phyloP scores from a whole-genome alignment of 2,888 invertebrate genomes.

The Tenodera sinensis region DNA sequence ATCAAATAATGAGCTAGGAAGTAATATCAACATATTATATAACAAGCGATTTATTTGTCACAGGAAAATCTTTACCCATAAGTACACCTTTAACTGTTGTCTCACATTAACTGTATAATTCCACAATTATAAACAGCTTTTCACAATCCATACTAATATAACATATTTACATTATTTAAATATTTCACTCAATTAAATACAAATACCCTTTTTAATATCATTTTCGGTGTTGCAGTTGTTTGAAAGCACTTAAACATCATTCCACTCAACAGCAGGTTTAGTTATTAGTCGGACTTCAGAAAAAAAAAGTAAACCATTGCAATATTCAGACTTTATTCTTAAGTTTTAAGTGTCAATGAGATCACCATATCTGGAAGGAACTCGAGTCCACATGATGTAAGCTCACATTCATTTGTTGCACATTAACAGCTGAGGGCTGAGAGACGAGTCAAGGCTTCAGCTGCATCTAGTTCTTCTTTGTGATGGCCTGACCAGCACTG shows the following conservation, averaged over 20 bases:
- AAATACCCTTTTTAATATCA: not conserved
- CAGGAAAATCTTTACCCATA: not conserved
- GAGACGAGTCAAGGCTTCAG: slow-evolving; percentile 67
- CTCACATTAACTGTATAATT: not conserved
- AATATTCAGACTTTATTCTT: not conserved
- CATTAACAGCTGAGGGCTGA: slow-evolving; percentile 43
- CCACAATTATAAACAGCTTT: not conserved
- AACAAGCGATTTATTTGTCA: not conserved
- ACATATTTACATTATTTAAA: not conserved
- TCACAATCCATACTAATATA: not conserved
- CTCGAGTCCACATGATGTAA: not conserved
- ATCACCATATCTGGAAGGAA: not conserved
- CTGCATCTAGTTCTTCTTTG: slow-evolving; percentile 71
- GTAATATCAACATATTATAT: not conserved
- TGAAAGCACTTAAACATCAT: not conserved
- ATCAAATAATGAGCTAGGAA: not conserved
- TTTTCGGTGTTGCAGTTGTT: no score
- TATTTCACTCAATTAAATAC: not conserved
- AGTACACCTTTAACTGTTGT: not conserved
- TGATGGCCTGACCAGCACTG: slow-evolving; percentile 44
- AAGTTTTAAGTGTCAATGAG: not conserved
- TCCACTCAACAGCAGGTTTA: not conserved
- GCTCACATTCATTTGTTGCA: not conserved
- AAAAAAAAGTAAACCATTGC: not conserved
- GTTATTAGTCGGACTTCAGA: not conserved